Conservation (phyloP, 2,888 invertebrate species). For the Chironomus tentans region DNA sequence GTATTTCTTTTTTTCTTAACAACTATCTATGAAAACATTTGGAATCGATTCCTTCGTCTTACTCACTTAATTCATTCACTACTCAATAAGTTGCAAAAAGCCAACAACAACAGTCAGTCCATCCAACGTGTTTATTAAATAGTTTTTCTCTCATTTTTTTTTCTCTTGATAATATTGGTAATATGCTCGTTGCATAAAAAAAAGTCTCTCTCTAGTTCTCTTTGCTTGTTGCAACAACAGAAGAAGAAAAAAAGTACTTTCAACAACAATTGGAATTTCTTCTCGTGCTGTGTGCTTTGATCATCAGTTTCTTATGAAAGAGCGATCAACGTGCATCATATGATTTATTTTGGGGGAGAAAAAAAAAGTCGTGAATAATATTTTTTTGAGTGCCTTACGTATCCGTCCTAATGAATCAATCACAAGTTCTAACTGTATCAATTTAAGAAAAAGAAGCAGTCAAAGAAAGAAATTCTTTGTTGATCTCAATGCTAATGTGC, state of each 20-base stretch:
- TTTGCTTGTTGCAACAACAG: neutral
- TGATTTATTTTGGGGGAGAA: neutral
- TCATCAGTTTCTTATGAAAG: neutral
- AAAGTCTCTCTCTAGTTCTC: neutral
- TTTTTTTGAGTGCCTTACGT: too few species aligned
- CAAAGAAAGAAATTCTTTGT: too few species aligned
- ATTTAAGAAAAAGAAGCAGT: neutral
- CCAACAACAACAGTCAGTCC: too few species aligned
- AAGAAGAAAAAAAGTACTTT: neutral
- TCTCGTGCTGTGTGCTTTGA: neutral
- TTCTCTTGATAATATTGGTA: neutral
- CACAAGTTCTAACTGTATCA: slow-evolving; percentile 25
- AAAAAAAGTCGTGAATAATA: neutral
- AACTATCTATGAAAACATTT: neutral
- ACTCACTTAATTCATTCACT: too few species aligned
- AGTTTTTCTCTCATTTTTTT: neutral
- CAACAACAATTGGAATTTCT: slow-evolving; percentile 6
- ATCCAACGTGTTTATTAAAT: neutral
- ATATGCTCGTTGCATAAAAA: neutral
- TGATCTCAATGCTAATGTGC: neutral
- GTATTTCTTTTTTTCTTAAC: neutral
- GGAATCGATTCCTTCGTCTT: too few species aligned
- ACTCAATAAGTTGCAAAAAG: too few species aligned
- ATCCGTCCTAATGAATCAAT: slow-evolving; percentile 14
- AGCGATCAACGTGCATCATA: neutral